phyloP scores from a whole-genome alignment of 2,797 vertebrate species.

The Oreonectes daqikongensis region DNA sequence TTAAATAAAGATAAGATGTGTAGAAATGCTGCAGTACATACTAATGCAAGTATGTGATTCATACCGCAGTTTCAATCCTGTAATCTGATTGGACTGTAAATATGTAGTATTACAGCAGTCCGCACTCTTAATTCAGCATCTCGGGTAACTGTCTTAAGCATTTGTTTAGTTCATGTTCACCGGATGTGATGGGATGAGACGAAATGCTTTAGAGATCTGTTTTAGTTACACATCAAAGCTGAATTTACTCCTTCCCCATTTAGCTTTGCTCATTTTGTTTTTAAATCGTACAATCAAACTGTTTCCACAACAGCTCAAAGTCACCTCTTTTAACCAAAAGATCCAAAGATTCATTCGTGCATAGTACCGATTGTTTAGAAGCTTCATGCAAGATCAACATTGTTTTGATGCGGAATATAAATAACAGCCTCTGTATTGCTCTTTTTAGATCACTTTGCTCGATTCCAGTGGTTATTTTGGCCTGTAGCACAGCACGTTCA shows the following conservation, averaged over 20 bases:
- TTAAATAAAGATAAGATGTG: neutral
- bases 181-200: neutral
- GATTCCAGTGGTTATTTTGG: conserved; percentile 13
- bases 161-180: neutral
- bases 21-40: neutral
- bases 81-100: neutral
- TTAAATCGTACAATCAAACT: neutral
- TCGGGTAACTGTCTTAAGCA: neutral
- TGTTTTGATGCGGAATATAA: conserved; percentile 31
- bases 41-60: neutral
- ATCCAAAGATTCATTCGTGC: neutral
- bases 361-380: neutral
- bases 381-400: conserved; percentile 25
- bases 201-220: conserved; percentile 6
- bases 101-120: neutral
- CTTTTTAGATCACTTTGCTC: neutral
- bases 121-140: neutral
- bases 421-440: conserved; percentile 15
- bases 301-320: neutral
- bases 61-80: too few species aligned
- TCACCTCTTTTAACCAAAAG: neutral
- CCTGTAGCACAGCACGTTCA: conserved; percentile 17
- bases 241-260: neutral
- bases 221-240: conserved; percentile 34
- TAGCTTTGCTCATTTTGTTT: conserved; percentile 17